phyloP scores from a whole-genome alignment of 2,113 vertebrate species.

The Agapornis roseicollis region DNA sequence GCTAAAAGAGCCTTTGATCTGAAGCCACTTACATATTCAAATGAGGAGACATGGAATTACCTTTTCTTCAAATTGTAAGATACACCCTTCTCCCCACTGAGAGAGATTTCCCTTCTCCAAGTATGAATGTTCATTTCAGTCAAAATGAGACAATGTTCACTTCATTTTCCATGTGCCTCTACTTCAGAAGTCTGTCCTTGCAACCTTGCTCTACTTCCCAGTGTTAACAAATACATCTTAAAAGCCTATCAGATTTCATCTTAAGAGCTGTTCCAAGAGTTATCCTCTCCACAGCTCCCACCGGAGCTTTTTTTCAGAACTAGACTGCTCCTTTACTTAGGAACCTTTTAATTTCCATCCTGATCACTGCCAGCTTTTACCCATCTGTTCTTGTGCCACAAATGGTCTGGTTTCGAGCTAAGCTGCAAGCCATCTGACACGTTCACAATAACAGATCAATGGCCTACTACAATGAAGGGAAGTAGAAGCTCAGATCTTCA shows the following conservation, averaged over 20 bases:
- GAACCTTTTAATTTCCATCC: neutral
- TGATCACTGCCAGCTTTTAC: neutral
- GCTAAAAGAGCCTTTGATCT: neutral
- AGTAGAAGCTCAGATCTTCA: conserved; percentile 3
- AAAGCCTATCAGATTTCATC: neutral
- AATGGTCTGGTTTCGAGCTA: conserved; percentile 3
- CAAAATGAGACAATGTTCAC: neutral
- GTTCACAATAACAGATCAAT: conserved; percentile 18
- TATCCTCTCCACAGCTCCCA: neutral
- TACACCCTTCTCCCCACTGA: neutral
- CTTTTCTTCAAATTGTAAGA: neutral
- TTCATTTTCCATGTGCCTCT: neutral
- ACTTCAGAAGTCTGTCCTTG: neutral
- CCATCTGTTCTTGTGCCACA: neutral
- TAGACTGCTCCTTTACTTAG: neutral
- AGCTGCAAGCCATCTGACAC: neutral
- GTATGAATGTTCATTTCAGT: neutral
- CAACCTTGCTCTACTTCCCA: neutral
- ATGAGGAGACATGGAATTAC: neutral
- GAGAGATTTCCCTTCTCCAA: neutral
- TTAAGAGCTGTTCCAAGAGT: neutral
- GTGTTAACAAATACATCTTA: neutral
- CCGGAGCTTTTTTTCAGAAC: neutral
- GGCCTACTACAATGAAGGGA: neutral
- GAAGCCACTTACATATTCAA: neutral